Evolutionary conservation across 2,797 vertebrate genomes (phyloP).

Genomic region (Coluber constrictor): DNA sequence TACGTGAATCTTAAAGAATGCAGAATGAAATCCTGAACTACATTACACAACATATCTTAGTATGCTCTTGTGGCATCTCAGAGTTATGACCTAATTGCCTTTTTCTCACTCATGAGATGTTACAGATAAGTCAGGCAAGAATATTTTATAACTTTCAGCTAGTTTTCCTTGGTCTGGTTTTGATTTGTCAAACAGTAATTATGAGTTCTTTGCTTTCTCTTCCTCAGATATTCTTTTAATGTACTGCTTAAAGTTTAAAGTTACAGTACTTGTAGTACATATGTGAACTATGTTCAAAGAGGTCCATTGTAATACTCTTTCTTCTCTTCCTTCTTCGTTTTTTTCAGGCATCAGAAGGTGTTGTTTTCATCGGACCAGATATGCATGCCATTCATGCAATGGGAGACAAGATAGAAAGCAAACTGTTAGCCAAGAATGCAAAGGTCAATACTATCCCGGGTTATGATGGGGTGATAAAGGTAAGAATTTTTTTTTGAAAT

Average conservation of each 20-base stretch:
- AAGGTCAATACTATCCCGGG: constrained; percentile 86
- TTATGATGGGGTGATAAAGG: constrained; percentile 85
- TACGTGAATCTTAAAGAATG: constrained; percentile 14
- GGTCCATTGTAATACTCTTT: constrained; percentile 30
- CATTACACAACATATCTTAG: constrained; percentile 25
- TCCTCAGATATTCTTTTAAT: constrained; percentile 49
- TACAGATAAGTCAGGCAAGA: constrained; percentile 45
- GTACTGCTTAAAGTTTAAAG: constrained; percentile 34
- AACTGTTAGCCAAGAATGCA: constrained; percentile 88
- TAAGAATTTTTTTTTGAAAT: constrained; percentile 64
- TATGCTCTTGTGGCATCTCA: constrained; percentile 34
- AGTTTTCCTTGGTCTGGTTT: constrained; percentile 51
- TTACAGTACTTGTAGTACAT: constrained; percentile 20
- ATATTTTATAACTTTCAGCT: constrained; percentile 42
- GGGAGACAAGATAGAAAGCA: constrained; percentile 97
- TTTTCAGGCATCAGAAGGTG: constrained; percentile 85
- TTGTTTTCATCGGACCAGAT: constrained; percentile 93
- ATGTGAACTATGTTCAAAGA: constrained; percentile 21
- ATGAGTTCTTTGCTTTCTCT: constrained; percentile 35
- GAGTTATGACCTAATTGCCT: constrained; percentile 15
- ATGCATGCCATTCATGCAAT: constrained; percentile 86
- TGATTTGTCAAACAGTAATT: constrained; percentile 57
- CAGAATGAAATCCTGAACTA: constrained; percentile 10
- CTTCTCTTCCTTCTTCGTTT: constrained; percentile 80
- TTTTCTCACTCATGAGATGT: constrained; percentile 39